Percentiles rank a stretch among this genome's conserved stretches.
These are phyloP conservation scores for Platyura marginata DNA, from an alignment of 1,140 invertebrate genomes.

Conservation along the genomic window DNA sequence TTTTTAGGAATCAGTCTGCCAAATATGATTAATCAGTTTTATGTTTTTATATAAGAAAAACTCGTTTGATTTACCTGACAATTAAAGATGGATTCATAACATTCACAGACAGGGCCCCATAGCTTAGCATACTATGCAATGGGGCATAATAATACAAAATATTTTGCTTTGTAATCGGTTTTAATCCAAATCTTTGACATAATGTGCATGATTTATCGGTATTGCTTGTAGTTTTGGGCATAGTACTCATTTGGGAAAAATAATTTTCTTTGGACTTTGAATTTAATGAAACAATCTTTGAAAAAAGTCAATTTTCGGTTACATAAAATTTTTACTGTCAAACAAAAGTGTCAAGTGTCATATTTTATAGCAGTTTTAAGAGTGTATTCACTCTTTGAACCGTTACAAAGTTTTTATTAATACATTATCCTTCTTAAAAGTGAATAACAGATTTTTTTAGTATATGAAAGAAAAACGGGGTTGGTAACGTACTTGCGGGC, in stretches of 20 bases:
- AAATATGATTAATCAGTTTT: constrained; percentile 13
- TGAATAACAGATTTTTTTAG: no score
- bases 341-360: neutral
- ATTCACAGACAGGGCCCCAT: constrained; percentile 39
- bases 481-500: no score
- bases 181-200: constrained; percentile 30
- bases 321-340: neutral
- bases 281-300: neutral
- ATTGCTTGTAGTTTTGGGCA: neutral
- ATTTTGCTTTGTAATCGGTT: constrained; percentile 35
- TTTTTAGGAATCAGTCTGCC: constrained; percentile 35
- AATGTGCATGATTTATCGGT: constrained; percentile 11
- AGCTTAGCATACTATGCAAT: constrained; percentile 30
- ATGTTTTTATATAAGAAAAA: constrained; percentile 2
- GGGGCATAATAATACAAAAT: constrained; percentile 41
- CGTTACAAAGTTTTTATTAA: no score
- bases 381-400: no score
- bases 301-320: neutral
- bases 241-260: neutral
- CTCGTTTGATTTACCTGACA: constrained; percentile 24
- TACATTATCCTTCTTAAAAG: no score
- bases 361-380: neutral
- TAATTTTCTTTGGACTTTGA: neutral
- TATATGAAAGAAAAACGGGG: neutral
- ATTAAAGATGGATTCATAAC: constrained; percentile 45